Evolutionary conservation across 2,113 vertebrate genomes (phyloP).

Genomic region (Seriola dumerili): DNA sequence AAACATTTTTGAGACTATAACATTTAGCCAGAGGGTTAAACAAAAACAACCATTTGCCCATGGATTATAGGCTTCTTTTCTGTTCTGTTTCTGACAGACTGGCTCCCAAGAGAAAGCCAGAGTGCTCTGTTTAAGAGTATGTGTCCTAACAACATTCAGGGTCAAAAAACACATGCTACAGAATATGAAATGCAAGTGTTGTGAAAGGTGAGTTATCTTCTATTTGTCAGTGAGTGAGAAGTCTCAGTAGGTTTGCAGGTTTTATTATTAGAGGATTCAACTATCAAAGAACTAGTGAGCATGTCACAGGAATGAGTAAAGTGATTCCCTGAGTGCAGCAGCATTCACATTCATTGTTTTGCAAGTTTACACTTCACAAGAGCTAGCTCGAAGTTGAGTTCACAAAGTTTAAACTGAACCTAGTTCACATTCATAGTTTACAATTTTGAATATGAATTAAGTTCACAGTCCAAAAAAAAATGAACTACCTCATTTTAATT

Average conservation of each 20-base stretch:
- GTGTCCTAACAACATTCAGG: slow-evolving; percentile 20
- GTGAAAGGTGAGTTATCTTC: not conserved
- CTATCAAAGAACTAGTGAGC: not conserved
- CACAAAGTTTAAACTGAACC: too few species aligned
- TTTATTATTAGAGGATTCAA: not conserved
- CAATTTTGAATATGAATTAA: too few species aligned
- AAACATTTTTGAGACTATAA: too few species aligned
- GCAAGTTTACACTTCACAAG: too few species aligned
- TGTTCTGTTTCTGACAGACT: slow-evolving; percentile 17
- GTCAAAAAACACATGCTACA: slow-evolving; percentile 4
- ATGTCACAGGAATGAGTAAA: not conserved
- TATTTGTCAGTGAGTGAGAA: not conserved
- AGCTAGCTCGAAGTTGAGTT: too few species aligned
- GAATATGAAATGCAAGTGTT: slow-evolving; percentile 7
- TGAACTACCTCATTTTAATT: too few species aligned
- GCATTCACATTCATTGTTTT: too few species aligned
- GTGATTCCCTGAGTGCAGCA: not conserved
- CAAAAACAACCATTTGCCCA: not conserved
- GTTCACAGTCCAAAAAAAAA: too few species aligned
- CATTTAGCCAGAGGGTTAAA: too few species aligned
- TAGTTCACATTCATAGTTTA: too few species aligned
- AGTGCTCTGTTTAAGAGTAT: not conserved
- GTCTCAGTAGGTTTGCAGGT: not conserved
- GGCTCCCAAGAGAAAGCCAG: slow-evolving; percentile 4
- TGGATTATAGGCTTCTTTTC: too few species aligned